A percentile compares a stretch with the other conserved stretches of the same genome.
These are phyloP conservation scores for Clinocottus analis DNA, from an alignment of 2,113 vertebrate species.

Conservation along the genomic window DNA sequence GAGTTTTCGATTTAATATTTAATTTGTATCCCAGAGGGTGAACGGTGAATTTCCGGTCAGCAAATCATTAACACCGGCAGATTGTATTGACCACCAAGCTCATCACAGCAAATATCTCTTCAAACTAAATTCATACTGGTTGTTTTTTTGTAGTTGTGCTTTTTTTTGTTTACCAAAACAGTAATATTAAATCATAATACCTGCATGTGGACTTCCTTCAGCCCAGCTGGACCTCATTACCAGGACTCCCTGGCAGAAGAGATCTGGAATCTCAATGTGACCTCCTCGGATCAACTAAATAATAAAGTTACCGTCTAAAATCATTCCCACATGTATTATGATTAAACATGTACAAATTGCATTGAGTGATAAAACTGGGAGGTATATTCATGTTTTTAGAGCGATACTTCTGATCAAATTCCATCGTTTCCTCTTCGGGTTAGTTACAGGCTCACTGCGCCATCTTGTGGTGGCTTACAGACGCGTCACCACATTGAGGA, in stretches of 20 bases:
- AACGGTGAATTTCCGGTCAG: background rate
- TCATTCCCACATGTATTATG: background rate
- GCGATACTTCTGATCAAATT: background rate
- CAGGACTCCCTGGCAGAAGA: background rate
- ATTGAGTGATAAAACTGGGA: background rate
- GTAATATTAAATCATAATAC: background rate
- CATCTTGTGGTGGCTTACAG: slow-evolving; percentile 64
- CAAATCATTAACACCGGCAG: slow-evolving; percentile 23
- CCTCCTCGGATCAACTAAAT: background rate
- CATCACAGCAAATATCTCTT: background rate
- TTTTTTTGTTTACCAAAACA: background rate
- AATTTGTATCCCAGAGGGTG: background rate
- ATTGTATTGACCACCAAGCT: background rate
- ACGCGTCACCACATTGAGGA: background rate
- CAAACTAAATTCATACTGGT: background rate
- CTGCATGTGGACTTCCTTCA: background rate
- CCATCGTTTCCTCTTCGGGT: background rate
- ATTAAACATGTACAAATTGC: background rate
- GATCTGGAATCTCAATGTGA: background rate
- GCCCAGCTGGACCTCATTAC: background rate
- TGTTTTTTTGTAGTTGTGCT: background rate
- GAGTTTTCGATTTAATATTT: background rate
- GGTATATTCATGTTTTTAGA: background rate
- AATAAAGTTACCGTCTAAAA: background rate
- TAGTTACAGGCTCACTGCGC: slow-evolving; percentile 34